These are phyloP conservation scores for Myanophis thanlyinensis DNA, from an alignment of 2,113 vertebrate genomes.

Conservation along the genomic window DNA sequence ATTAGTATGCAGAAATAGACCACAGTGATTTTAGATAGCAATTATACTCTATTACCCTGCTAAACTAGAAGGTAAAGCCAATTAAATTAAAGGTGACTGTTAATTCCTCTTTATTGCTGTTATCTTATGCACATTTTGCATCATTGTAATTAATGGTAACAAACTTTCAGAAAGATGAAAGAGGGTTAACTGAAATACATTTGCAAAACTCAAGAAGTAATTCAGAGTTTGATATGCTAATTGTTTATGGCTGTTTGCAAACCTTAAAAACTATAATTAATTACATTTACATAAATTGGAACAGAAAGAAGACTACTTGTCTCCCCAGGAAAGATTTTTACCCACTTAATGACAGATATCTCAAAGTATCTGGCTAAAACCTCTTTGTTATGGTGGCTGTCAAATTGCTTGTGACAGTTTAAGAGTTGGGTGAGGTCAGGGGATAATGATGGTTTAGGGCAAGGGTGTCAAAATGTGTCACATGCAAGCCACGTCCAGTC, in stretches of 20 bases:
- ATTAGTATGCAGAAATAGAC: slow-evolving; percentile 50
- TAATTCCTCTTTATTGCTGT: slow-evolving; percentile 56
- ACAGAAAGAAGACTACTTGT: not conserved
- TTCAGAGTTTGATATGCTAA: slow-evolving; percentile 44
- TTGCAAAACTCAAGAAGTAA: slow-evolving; percentile 53
- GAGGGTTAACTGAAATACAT: slow-evolving; percentile 41
- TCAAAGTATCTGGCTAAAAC: slow-evolving; percentile 15
- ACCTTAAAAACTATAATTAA: slow-evolving; percentile 46
- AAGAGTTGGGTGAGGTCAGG: not conserved
- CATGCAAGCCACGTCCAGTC: too few species aligned
- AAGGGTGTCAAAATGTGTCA: too few species aligned
- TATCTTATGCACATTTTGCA: slow-evolving; percentile 49
- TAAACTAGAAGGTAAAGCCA: slow-evolving; percentile 64
- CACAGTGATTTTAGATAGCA: slow-evolving; percentile 57
- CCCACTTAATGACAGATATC: not conserved
- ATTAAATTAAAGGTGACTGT: slow-evolving; percentile 60
- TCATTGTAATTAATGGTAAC: slow-evolving; percentile 58
- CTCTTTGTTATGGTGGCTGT: not conserved
- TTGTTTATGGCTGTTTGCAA: slow-evolving; percentile 41
- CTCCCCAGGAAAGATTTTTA: not conserved
- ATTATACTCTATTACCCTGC: slow-evolving; percentile 40
- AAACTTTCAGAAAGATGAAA: slow-evolving; percentile 52
- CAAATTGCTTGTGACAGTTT: not conserved
- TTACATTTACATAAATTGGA: slow-evolving; percentile 27
- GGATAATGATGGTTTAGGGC: not conserved